Evolutionary conservation across 1,140 invertebrate species (phyloP).

Genomic region (Drosophila pallidifrons): DNA sequence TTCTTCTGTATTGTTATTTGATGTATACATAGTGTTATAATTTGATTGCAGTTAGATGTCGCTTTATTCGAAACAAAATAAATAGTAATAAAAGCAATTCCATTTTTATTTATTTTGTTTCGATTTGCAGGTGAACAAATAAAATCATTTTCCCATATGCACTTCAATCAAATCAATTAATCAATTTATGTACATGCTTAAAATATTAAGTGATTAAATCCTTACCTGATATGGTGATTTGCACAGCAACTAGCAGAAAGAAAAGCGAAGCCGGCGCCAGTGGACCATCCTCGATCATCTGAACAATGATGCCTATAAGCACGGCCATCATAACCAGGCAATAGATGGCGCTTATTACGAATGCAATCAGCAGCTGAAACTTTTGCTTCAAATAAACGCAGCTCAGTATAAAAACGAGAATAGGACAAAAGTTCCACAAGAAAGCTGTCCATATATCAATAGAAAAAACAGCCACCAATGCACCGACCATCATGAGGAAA

Average conservation of each 20-base stretch:
- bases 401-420: slow-evolving; percentile 90
- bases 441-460: slow-evolving; percentile 93
- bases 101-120: too few relatives aligned
- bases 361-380: slow-evolving; percentile 90
- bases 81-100: too few relatives aligned
- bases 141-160: too few relatives aligned
- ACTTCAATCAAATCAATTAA: not conserved
- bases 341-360: slow-evolving; percentile 91
- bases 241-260: slow-evolving; percentile 88
- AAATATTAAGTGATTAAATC: not conserved
- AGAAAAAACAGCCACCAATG: slow-evolving; percentile 92
- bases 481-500: slow-evolving; percentile 96
- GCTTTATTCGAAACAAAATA: too few relatives aligned
- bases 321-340: slow-evolving; percentile 97
- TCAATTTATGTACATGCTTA: too few relatives aligned
- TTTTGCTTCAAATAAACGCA: slow-evolving; percentile 91
- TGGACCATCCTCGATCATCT: slow-evolving; percentile 92
- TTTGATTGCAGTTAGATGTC: too few relatives aligned
- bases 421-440: slow-evolving; percentile 91
- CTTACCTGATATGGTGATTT: slow-evolving; percentile 88
- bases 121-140: too few relatives aligned
- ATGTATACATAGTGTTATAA: too few relatives aligned
- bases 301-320: slow-evolving; percentile 93
- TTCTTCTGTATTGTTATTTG: too few relatives aligned
- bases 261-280: slow-evolving; percentile 92